phyloP scores from a whole-genome alignment of 2,797 vertebrate species.

The Champsocephalus esox region DNA sequence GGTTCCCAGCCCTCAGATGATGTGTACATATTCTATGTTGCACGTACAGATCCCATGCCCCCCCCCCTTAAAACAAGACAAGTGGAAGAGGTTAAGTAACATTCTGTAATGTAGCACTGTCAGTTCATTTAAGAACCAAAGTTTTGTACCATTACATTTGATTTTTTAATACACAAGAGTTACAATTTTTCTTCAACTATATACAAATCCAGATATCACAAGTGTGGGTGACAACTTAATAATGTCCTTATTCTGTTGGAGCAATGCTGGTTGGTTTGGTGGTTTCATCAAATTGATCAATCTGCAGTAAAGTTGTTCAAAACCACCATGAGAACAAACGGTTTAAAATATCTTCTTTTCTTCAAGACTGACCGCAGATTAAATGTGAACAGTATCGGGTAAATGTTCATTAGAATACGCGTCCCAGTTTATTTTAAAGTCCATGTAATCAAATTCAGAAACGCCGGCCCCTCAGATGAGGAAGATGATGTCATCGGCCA shows the following conservation, averaged over 20 bases:
- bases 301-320: neutral
- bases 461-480: conserved; percentile 87
- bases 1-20: too few relatives aligned
- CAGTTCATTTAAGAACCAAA: neutral
- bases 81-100: neutral
- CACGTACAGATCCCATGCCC: too few relatives aligned
- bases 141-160: conserved; percentile 14
- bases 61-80: too few relatives aligned
- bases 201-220: conserved; percentile 47
- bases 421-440: conserved; percentile 23
- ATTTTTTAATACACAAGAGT: conserved; percentile 41
- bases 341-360: neutral
- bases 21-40: too few relatives aligned
- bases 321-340: neutral
- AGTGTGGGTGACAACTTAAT: neutral
- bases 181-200: conserved; percentile 45
- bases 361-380: neutral
- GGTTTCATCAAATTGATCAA: neutral
- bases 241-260: neutral
- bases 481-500: conserved; percentile 96
- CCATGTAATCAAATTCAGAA: neutral
- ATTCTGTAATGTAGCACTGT: neutral
- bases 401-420: conserved; percentile 4
- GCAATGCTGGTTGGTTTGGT: neutral
- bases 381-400: neutral